These are phyloP conservation scores for Netelia melanura DNA, from an alignment of 2,888 invertebrate genomes.

Conservation along the genomic window DNA sequence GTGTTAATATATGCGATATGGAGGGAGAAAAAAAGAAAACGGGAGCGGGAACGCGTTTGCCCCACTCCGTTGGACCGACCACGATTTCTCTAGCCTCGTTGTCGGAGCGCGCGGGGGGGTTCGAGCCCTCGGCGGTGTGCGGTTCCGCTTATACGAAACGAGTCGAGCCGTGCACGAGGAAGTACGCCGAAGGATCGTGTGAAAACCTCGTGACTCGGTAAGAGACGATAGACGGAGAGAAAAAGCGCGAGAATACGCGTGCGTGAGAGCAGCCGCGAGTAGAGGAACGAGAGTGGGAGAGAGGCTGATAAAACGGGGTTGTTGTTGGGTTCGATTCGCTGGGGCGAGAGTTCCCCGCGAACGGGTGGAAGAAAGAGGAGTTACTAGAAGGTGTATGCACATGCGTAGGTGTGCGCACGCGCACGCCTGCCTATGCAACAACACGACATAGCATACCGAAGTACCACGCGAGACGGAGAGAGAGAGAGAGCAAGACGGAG, in stretches of 20 bases:
- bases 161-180: constrained; percentile 75
- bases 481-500: constrained; percentile 69
- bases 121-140: background rate
- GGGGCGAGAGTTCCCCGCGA: constrained; percentile 80
- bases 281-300: constrained; percentile 86
- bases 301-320: constrained; percentile 86
- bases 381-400: constrained; percentile 12
- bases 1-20: background rate
- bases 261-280: constrained; percentile 81
- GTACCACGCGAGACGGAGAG: constrained; percentile 73
- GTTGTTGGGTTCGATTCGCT: constrained; percentile 70
- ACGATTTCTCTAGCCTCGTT: constrained; percentile 26
- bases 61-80: background rate
- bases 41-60: background rate
- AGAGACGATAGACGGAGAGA: constrained; percentile 26
- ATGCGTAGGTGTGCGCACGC: constrained; percentile 65
- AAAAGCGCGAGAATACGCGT: constrained; percentile 79
- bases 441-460: constrained; percentile 28
- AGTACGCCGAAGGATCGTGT: constrained; percentile 86
- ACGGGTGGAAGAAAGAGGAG: constrained; percentile 61
- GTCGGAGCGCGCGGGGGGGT: background rate
- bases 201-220: constrained; percentile 75
- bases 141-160: constrained; percentile 20
- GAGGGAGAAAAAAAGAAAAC: background rate
- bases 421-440: too few relatives aligned